Base-by-base conservation (phyloP, 2,113 vertebrate species). In the Bufo gargarizans region DNA sequence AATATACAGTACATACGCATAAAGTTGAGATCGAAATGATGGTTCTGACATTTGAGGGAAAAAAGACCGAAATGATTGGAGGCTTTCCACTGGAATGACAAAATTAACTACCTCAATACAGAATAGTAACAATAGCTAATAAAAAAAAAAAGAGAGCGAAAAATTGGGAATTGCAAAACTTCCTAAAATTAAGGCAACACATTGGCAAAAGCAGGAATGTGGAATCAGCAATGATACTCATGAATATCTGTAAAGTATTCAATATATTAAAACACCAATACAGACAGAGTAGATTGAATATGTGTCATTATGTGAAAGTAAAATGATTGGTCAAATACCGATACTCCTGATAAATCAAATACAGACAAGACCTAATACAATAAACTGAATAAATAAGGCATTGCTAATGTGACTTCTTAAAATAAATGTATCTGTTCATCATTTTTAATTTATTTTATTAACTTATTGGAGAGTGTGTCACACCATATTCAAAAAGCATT, bases 1-100 rank as follows among this genome's bases (percentile, higher is more conserved):
- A 82, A 90, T 94, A 93, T 93, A 91, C 93, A 82, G 90, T 94
- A 93, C 93, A 91, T 91, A 94, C 93, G 88, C 90, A 93, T 90
- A 91, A 93, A 94, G 93, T 92, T 92, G 93, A 91, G 92, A 92
- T 92, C 92, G 93, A 94, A 90, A 88, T 88, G 90, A 88, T 88
- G 90, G 94, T 91, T 92, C 90, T 95, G 95, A 96, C 87, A 84
- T 83, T 50, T 88, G 87, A 88, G 49, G n/a, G 43, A 74, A 77
- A 77, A 77, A 82, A 88, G 47, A 72, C 59, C 50, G 72, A 77
- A 49, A 84, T 82, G 63, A 82, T 84, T 84, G 87, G 77, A 88
- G 69, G 50, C 56, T 88, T 83, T 88, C 81, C 69, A 61, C 77
- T 77, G 67, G 56, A 76, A 61, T 59, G 80, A 88, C 71, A 83